Percentiles rank a stretch among this genome's conserved stretches.
phyloP scores from a whole-genome alignment of 2,113 vertebrate genomes.

The Progne subis region DNA sequence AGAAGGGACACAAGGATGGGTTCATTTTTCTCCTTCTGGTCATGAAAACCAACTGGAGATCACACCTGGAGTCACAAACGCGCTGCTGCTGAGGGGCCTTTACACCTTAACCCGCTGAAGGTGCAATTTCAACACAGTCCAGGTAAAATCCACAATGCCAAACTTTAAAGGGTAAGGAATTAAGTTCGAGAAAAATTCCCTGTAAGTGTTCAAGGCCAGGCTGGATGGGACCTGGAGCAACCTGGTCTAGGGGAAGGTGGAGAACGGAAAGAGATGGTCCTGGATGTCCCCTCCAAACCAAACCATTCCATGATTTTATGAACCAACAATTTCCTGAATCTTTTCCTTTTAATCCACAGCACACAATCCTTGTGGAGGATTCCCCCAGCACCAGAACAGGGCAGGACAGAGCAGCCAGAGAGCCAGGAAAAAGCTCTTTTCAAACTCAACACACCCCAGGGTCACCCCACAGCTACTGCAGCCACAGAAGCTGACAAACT shows the following conservation, averaged over 20 bases:
- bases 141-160: neutral
- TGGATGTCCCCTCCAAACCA: neutral
- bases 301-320: neutral
- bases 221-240: neutral
- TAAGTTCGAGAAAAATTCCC: neutral
- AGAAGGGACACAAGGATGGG: neutral
- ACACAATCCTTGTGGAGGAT: fast-evolving
- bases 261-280: too few species aligned
- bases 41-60: neutral
- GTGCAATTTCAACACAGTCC: neutral
- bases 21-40: neutral
- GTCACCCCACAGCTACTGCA: too few species aligned
- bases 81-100: fast-evolving
- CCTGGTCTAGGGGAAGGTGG: neutral
- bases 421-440: neutral
- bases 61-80: neutral
- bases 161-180: neutral
- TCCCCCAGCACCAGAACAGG: neutral
- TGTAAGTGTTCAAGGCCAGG: neutral
- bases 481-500: neutral
- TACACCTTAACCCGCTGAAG: neutral
- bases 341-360: neutral
- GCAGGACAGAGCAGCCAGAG: neutral
- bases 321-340: neutral
- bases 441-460: neutral